These are phyloP conservation scores for Eledona agricola DNA, from an alignment of 2,888 invertebrate genomes.

Conservation along the genomic window DNA sequence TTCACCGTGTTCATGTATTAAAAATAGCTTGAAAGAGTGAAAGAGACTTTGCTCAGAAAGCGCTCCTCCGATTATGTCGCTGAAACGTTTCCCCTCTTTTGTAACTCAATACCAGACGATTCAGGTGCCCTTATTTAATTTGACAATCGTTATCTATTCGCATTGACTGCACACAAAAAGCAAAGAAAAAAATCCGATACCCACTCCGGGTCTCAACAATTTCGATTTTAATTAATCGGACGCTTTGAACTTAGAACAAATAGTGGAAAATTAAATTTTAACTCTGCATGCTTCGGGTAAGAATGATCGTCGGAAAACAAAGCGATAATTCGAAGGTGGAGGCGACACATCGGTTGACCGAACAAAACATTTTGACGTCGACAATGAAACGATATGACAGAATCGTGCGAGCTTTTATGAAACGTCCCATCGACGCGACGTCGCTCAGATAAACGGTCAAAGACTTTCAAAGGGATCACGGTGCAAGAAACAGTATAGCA, in stretches of 20 bases:
- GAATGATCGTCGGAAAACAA: conserved; percentile 6
- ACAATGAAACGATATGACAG: conserved; percentile 37
- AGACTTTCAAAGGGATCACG: conserved; percentile 33
- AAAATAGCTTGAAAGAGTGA: not conserved
- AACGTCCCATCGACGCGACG: conserved; percentile 43
- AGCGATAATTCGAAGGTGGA: conserved; percentile 13
- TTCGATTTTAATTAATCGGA: conserved; percentile 16
- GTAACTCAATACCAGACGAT: conserved; percentile 4
- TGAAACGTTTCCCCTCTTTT: not conserved
- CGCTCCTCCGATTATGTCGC: conserved; percentile 1
- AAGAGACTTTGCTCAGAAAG: conserved; percentile 1
- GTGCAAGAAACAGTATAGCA: conserved; percentile 15
- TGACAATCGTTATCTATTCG: too few relatives aligned
- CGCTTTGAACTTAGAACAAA: conserved; percentile 1
- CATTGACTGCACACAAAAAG: too few relatives aligned
- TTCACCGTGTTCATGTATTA: too few relatives aligned
- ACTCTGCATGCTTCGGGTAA: too few relatives aligned
- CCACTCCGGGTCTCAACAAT: too few relatives aligned
- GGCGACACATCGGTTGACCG: conserved; percentile 28
- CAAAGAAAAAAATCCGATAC: too few relatives aligned
- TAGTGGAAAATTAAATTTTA: conserved; percentile 3
- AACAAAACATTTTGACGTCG: conserved; percentile 38
- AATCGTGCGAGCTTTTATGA: conserved; percentile 40
- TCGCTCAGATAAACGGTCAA: conserved; percentile 42
- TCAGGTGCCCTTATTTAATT: too few relatives aligned